Evolutionary conservation across 2,888 invertebrate genomes (phyloP).

Genomic region (Lomographa bimaculata): DNA sequence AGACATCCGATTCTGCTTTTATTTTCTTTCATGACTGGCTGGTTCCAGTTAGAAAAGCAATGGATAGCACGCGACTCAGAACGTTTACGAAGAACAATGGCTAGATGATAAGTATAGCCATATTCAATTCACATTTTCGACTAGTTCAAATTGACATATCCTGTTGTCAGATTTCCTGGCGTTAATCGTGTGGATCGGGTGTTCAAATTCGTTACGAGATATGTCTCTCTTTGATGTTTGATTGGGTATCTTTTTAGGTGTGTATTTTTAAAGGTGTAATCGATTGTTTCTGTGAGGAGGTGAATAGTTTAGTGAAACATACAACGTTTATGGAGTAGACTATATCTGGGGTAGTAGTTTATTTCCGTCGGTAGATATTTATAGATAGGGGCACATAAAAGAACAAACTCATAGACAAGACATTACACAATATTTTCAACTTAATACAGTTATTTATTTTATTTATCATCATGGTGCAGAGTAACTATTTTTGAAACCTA

Average conservation of each 20-base stretch:
- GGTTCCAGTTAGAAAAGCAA: slow-evolving; percentile 41
- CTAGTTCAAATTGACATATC: slow-evolving; percentile 78
- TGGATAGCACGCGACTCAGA: slow-evolving; percentile 36
- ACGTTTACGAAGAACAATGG: slow-evolving; percentile 45
- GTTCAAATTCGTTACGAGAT: slow-evolving; percentile 65
- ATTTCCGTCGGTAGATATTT: too few relatives aligned
- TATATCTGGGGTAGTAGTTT: not conserved
- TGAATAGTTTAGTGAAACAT: slow-evolving; percentile 12
- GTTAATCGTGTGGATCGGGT: slow-evolving; percentile 65
- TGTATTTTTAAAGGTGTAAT: slow-evolving; percentile 40
- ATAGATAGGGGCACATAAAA: too few relatives aligned
- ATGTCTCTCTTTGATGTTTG: slow-evolving; percentile 60
- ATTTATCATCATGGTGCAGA: too few relatives aligned
- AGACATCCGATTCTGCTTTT: slow-evolving; percentile 37
- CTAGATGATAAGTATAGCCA: slow-evolving; percentile 45
- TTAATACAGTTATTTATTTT: too few relatives aligned
- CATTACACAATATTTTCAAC: too few relatives aligned
- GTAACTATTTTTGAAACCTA: too few relatives aligned
- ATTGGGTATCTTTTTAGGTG: slow-evolving; percentile 45
- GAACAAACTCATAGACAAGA: too few relatives aligned
- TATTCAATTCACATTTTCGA: slow-evolving; percentile 61
- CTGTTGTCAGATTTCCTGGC: slow-evolving; percentile 76
- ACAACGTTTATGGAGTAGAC: slow-evolving; percentile 29
- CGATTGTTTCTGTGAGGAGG: slow-evolving; percentile 37
- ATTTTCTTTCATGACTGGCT: slow-evolving; percentile 29